Evolutionary conservation across 2,797 vertebrate species (phyloP), one percentile per base, ranked within the genome.

Genomic region (Hippoglossus hippoglossus): DNA sequence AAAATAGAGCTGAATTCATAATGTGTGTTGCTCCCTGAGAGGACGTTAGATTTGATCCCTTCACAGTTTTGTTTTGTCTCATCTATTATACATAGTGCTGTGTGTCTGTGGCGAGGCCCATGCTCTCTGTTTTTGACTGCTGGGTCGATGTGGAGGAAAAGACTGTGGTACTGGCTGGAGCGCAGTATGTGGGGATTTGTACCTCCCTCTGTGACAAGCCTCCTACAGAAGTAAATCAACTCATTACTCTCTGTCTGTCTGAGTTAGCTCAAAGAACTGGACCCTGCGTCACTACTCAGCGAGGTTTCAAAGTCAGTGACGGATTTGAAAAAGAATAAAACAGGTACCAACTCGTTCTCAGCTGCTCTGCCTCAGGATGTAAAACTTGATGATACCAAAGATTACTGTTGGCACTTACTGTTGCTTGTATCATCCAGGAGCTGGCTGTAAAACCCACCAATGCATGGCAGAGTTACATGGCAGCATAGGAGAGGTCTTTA

Each of bases 161-260:
- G 44, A 46, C 44, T 46, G 16, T 46, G 44, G 44, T 19, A 19
- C 5, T 46, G 53, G 8, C 39, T n/a, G 10, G 10, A 47, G 44
- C 21, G 18, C 28, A 11, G 5, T n/a, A 1, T 26, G 41, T 16
- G 22, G 15, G 19, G 55, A 51, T 31, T 41, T 44, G 34, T 5
- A 5, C 53, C 61, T 22, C 59, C 47, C 11, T 12, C 47, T 21
- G 64, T 31, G 75, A 56, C 62, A 24, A 9, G 47, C 44, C 61
- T 21, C 18, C 19, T 24, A 15, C 25, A 19, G 31, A 39, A 26
- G 22, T 22, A 44, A 53, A 57, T 49, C 31, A 19, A 54, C 55
- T 49, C 12, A 7, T 34, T 34, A 5, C 74, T 56, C 55, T 49
- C 56, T 13, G 67, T 61, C 44, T 19, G 46, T 51, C 49, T 22